These are phyloP conservation scores for Dryas iulia DNA, from an alignment of 1,140 invertebrate species.

Conservation along the genomic window DNA sequence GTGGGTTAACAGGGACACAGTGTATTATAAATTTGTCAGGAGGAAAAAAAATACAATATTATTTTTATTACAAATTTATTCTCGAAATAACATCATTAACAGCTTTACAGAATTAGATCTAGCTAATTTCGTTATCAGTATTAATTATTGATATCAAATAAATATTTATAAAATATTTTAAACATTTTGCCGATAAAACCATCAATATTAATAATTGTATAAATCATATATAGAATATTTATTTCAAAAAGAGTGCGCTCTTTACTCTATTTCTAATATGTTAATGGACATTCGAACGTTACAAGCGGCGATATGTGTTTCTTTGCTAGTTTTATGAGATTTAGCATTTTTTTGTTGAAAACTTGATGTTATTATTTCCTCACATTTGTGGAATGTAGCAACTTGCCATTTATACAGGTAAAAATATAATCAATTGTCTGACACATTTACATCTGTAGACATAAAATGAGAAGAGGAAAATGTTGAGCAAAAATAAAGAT, in stretches of 20 bases:
- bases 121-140: conserved; percentile 27
- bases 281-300: background rate
- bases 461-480: conserved; percentile 18
- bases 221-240: conserved; percentile 7
- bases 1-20: too few relatives aligned
- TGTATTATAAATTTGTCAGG: too few relatives aligned
- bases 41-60: conserved; percentile 14
- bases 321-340: conserved; percentile 21
- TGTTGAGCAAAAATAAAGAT: conserved; percentile 32
- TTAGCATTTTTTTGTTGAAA: background rate
- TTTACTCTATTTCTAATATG: conserved; percentile 3
- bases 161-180: conserved; percentile 35
- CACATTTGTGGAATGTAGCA: conserved; percentile 45
- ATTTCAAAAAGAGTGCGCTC: background rate
- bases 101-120: conserved; percentile 49
- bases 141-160: conserved; percentile 8
- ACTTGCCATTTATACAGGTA: conserved; percentile 26
- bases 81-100: conserved; percentile 60
- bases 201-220: conserved; percentile 11
- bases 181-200: conserved; percentile 7
- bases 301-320: conserved; percentile 35
- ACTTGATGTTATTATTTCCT: conserved; percentile 16
- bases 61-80: conserved; percentile 59
- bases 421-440: background rate
- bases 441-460: conserved; percentile 3